A percentile compares a stretch with the other conserved stretches of the same genome.
Evolutionary conservation across 2,797 vertebrate genomes (phyloP).

Genomic region (Halcyon chelicuti): DNA sequence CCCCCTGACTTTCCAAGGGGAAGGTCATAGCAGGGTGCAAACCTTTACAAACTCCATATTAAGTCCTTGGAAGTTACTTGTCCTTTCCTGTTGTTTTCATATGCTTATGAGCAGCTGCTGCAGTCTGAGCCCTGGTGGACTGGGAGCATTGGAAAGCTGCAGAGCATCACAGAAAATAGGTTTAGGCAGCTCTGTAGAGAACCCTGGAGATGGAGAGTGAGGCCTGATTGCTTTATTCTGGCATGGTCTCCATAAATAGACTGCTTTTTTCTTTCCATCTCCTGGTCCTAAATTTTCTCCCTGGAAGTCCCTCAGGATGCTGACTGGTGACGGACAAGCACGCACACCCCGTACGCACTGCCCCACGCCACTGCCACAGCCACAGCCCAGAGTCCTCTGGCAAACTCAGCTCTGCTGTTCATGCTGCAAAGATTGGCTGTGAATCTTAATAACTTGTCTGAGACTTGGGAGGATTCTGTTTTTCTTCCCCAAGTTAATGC

Average conservation of each 20-base stretch:
- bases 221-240: conserved; percentile 24
- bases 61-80: conserved; percentile 24
- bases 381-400: not conserved
- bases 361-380: not conserved
- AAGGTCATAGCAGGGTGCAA: conserved; percentile 5
- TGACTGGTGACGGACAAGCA: not conserved
- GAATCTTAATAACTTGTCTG: conserved; percentile 28
- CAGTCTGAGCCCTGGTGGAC: conserved; percentile 16
- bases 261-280: not conserved
- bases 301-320: not conserved
- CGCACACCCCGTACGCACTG: fast-evolving
- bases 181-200: conserved; percentile 30
- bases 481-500: not conserved
- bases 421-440: not conserved
- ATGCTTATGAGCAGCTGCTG: conserved; percentile 32
- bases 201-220: not conserved
- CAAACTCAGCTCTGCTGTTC: conserved; percentile 8
- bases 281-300: not conserved
- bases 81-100: conserved; percentile 42
- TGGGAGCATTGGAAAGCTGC: conserved; percentile 26
- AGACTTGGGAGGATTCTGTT: not conserved
- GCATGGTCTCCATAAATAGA: not conserved
- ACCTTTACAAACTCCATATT: not conserved
- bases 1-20: not conserved
- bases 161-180: conserved; percentile 22